Evolutionary conservation across 2,888 invertebrate species (phyloP).

Genomic region (Atrina japonica): DNA sequence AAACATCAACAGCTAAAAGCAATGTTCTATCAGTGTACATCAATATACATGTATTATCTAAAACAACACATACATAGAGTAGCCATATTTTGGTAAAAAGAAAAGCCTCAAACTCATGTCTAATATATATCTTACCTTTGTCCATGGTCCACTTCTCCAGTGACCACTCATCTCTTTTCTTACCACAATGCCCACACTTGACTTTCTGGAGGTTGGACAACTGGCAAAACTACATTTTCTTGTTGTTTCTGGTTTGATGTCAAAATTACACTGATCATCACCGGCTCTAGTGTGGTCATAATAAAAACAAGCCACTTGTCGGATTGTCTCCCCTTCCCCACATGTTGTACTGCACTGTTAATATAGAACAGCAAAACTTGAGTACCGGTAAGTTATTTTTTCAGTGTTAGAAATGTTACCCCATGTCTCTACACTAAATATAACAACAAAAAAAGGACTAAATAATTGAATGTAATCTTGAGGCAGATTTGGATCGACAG

Average conservation of each 20-base stretch:
- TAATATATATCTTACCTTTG: constrained; percentile 79
- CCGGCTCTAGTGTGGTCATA: constrained; percentile 63
- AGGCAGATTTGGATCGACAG: too few species aligned
- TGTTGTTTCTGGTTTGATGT: constrained; percentile 52
- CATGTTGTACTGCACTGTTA: constrained; percentile 85
- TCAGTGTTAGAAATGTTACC: too few species aligned
- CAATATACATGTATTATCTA: too few species aligned
- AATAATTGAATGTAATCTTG: too few species aligned
- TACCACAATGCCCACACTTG: neutral
- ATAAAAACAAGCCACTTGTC: constrained; percentile 85
- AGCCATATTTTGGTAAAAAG: too few species aligned
- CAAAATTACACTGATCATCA: constrained; percentile 69
- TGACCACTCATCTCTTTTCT: constrained; percentile 48
- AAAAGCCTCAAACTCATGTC: too few species aligned
- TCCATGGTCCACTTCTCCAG: constrained; percentile 82
- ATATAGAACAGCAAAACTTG: constrained; percentile 78
- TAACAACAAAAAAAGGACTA: too few species aligned
- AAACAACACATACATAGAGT: too few species aligned
- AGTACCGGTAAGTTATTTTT: too few species aligned
- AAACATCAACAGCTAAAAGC: too few species aligned
- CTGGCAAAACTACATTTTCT: constrained; percentile 59
- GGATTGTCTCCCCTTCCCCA: constrained; percentile 84
- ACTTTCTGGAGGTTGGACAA: constrained; percentile 37
- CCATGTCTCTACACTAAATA: too few species aligned
- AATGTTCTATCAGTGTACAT: too few species aligned